Conservation (phyloP, 1,140 invertebrate genomes). For the Ephestia elutella region DNA sequence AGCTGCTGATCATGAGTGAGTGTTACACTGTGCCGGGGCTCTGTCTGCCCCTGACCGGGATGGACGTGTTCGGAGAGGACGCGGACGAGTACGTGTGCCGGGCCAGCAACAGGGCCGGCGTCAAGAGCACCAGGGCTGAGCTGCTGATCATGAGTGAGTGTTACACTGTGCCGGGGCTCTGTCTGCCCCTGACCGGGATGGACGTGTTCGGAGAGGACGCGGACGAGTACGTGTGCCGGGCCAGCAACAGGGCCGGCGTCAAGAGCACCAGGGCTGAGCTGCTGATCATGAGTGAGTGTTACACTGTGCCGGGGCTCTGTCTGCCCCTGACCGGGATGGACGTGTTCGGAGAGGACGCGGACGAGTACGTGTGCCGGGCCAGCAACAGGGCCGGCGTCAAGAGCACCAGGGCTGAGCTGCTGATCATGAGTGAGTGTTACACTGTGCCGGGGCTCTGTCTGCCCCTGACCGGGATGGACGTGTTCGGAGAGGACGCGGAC, state of each 20-base stretch:
- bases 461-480: background rate
- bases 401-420: constrained; percentile 92
- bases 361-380: constrained; percentile 93
- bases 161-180: no score
- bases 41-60: constrained; percentile 90
- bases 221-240: constrained; percentile 93
- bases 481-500: no score
- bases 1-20: constrained; percentile 96
- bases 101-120: constrained; percentile 94
- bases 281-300: constrained; percentile 92
- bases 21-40: constrained; percentile 33
- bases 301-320: background rate
- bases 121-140: constrained; percentile 93
- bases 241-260: constrained; percentile 93
- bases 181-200: no score
- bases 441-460: background rate
- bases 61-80: constrained; percentile 97
- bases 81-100: constrained; percentile 98
- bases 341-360: no score
- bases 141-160: constrained; percentile 95
- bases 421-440: constrained; percentile 92
- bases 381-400: constrained; percentile 95
- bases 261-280: constrained; percentile 95
- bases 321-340: background rate
- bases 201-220: no score